phyloP scores from a whole-genome alignment of 2,113 vertebrate species.

The Clinocottus analis region DNA sequence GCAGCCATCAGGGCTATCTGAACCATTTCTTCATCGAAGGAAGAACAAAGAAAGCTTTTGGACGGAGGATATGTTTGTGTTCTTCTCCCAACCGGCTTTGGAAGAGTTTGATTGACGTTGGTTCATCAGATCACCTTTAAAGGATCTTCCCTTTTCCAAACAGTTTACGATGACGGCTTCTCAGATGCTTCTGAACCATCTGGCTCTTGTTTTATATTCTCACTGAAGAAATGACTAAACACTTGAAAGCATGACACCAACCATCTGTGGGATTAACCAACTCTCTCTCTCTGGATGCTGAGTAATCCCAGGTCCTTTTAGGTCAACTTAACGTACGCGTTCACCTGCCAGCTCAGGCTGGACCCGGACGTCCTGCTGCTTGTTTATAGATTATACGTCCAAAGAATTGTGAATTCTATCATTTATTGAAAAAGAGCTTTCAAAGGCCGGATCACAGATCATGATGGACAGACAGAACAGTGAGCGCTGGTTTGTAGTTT shows the following conservation, averaged over 20 bases:
- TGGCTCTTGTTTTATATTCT: slow-evolving; percentile 24
- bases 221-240: slow-evolving; percentile 11
- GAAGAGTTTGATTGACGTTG: neutral
- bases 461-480: slow-evolving; percentile 1
- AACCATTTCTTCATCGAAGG: neutral
- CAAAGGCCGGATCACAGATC: neutral
- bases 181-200: neutral
- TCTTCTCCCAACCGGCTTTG: neutral
- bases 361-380: neutral
- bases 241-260: slow-evolving; percentile 21
- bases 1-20: neutral
- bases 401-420: neutral
- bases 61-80: neutral
- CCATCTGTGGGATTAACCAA: slow-evolving; percentile 40
- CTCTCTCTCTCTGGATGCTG: slow-evolving; percentile 1
- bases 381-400: neutral
- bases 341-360: slow-evolving; percentile 15
- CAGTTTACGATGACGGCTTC: neutral
- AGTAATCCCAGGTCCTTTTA: slow-evolving; percentile 32
- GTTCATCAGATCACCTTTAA: neutral
- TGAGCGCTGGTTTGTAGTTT: neutral
- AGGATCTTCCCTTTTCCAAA: neutral
- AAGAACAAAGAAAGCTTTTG: neutral
- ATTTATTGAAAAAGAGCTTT: slow-evolving; percentile 3
- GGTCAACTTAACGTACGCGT: slow-evolving; percentile 16